These are phyloP conservation scores for Pontoporia blainvillei DNA, from an alignment of 2,113 vertebrate genomes.

Conservation along the genomic window DNA sequence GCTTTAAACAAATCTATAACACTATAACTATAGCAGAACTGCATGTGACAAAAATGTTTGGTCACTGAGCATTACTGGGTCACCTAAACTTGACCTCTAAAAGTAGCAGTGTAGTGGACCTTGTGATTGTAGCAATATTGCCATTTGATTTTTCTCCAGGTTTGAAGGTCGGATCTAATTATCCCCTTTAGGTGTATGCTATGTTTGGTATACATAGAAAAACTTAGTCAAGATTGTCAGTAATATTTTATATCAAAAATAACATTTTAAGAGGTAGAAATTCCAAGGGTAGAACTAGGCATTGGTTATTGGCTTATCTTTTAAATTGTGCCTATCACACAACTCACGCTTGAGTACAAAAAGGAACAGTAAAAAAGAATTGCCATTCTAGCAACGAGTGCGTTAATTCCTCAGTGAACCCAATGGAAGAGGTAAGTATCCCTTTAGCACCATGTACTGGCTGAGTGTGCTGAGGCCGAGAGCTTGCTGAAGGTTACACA, in stretches of 20 bases:
- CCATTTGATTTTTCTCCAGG: not conserved
- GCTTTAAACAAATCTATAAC: not conserved
- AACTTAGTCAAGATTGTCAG: not conserved
- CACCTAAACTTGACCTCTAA: not conserved
- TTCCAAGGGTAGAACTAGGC: not conserved
- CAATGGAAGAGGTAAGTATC: slow-evolving; percentile 65
- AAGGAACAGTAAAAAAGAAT: slow-evolving; percentile 27
- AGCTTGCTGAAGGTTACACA: slow-evolving; percentile 27
- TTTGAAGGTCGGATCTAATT: not conserved
- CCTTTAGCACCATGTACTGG: not conserved
- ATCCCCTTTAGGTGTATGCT: not conserved
- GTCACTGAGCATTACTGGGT: not conserved
- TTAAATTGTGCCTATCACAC: not conserved
- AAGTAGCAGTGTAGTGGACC: not conserved
- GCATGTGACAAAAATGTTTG: not conserved
- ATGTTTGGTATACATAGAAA: not conserved
- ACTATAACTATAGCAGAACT: not conserved
- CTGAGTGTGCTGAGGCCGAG: not conserved
- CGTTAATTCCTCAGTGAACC: slow-evolving; percentile 17
- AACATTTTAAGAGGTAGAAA: not conserved
- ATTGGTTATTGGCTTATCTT: slow-evolving; percentile 66
- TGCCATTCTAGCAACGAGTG: slow-evolving; percentile 33
- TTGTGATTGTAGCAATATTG: not conserved
- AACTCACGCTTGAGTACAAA: not conserved
- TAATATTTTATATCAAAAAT: not conserved